Percentiles rank a stretch among this genome's conserved stretches.
Evolutionary conservation across 1,140 invertebrate genomes (phyloP).

Genomic region (Uloborus diversus): DNA sequence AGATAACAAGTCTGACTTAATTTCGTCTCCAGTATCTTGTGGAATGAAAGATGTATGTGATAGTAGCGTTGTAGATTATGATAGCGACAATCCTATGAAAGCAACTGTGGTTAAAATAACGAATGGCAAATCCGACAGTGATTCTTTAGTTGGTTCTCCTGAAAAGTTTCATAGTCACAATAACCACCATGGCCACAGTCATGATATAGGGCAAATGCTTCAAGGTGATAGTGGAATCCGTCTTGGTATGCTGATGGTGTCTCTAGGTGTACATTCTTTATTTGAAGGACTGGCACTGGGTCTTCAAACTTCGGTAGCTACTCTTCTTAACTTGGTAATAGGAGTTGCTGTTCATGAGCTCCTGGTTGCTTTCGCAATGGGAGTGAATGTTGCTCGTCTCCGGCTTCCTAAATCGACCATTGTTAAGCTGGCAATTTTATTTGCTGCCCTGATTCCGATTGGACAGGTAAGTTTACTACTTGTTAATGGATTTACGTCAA

Average conservation of each 20-base stretch:
- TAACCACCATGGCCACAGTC: slow-evolving; percentile 46
- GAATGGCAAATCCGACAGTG: neutral
- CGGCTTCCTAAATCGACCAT: slow-evolving; percentile 54
- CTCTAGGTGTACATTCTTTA: slow-evolving; percentile 63
- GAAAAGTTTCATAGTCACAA: slow-evolving; percentile 14
- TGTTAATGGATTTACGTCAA: neutral
- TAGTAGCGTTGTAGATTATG: slow-evolving; percentile 20
- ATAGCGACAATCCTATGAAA: slow-evolving; percentile 21
- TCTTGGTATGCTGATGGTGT: slow-evolving; percentile 62
- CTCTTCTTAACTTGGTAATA: slow-evolving; percentile 62
- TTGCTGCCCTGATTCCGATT: slow-evolving; percentile 62
- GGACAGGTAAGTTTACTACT: slow-evolving; percentile 59
- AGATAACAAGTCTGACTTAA: neutral
- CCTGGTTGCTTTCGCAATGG: slow-evolving; percentile 64
- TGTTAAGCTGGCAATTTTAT: slow-evolving; percentile 60
- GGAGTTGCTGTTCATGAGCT: slow-evolving; percentile 63
- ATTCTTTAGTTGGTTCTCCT: slow-evolving; percentile 16
- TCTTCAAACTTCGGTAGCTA: slow-evolving; percentile 60
- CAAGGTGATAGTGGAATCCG: slow-evolving; percentile 63
- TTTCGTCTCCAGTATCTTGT: slow-evolving; percentile 1
- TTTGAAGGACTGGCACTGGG: slow-evolving; percentile 65
- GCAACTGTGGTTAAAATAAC: neutral
- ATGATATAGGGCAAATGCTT: slow-evolving; percentile 46
- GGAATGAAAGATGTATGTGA: slow-evolving; percentile 18
- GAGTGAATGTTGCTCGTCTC: slow-evolving; percentile 62